These are phyloP conservation scores for Dendroctonus valens DNA, from an alignment of 1,140 invertebrate species.

Conservation along the genomic window DNA sequence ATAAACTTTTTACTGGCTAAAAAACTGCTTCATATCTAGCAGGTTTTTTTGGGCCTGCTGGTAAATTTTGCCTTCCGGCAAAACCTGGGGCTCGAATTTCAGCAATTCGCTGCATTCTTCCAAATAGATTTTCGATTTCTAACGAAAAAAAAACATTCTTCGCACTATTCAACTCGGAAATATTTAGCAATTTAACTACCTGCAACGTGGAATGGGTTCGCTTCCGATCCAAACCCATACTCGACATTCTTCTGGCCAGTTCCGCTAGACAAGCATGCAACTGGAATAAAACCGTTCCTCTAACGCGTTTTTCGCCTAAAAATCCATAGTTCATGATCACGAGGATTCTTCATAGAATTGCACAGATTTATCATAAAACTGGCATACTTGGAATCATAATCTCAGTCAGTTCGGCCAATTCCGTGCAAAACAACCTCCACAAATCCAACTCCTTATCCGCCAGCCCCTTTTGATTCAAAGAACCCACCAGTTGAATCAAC, in stretches of 20 bases:
- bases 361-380: neutral
- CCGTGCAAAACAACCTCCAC: constrained; percentile 64
- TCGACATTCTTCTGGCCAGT: constrained; percentile 55
- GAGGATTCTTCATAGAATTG: neutral
- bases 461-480: constrained; percentile 58
- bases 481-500: constrained; percentile 68
- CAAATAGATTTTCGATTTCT: constrained; percentile 56
- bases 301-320: constrained; percentile 65
- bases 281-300: constrained; percentile 69
- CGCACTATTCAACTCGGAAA: neutral
- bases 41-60: constrained; percentile 56
- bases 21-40: constrained; percentile 19
- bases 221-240: constrained; percentile 3
- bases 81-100: constrained; percentile 57
- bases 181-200: neutral
- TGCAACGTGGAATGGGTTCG: constrained; percentile 10
- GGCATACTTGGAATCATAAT: constrained; percentile 64
- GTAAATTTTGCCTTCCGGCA: constrained; percentile 60
- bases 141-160: constrained; percentile 20
- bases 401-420: constrained; percentile 62
- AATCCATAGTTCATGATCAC: constrained; percentile 11
- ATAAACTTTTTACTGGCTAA: too few species aligned
- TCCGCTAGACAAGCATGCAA: constrained; percentile 70
- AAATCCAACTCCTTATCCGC: constrained; percentile 60
- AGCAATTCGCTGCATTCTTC: constrained; percentile 54